Evolutionary conservation across 2,888 invertebrate species (phyloP), one percentile per base, ranked within the genome.

Genomic region (Eilema caniola): DNA sequence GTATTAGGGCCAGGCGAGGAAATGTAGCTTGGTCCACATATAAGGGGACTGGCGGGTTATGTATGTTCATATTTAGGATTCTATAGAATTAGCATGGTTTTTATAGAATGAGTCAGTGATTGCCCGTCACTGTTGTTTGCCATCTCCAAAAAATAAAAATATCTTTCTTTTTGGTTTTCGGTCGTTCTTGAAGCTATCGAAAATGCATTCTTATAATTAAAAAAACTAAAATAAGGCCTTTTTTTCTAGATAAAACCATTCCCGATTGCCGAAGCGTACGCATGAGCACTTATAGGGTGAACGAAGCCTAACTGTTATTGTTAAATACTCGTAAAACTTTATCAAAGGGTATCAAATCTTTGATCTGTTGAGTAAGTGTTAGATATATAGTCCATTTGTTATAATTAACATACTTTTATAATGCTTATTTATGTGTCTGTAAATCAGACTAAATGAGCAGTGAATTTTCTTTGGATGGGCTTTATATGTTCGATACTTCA

Each of bases 301-400:
- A 65, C 28, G 28, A 25, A 59, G 41, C 47, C 59, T 80, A 76
- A 80, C 72, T 80, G 80, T 82, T 80, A 81, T 81, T 78, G 82
- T 82, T 78, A 74, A 69, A 78, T 72, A 69, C 67, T 82, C 80
- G 82, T 81, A 81, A 80, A 81, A 66, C 66, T 28, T 63, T 72
- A 82, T 81, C 82, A 82, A 82, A 81, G 80, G 72, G 78, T 76
- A 74, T 71, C 71, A 25, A 66, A 80, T 82, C 82, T 81, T 81
- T 81, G 82, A 81, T 81, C 82, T 80, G 70, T 80, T 76, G 70
- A 67, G 76, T 78, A 82, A 78, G 80, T 82, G 82, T 71, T 80
- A 70, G 37, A 82, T 74, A 80, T 80, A 69, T 71, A 81, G 74
- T 73, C 72, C 82, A 74, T 74, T 71, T 74, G 76, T 73, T 80